Percentiles rank a stretch among this genome's conserved stretches.
phyloP scores from a whole-genome alignment of 2,797 vertebrate genomes.

The Danio albolineatus region DNA sequence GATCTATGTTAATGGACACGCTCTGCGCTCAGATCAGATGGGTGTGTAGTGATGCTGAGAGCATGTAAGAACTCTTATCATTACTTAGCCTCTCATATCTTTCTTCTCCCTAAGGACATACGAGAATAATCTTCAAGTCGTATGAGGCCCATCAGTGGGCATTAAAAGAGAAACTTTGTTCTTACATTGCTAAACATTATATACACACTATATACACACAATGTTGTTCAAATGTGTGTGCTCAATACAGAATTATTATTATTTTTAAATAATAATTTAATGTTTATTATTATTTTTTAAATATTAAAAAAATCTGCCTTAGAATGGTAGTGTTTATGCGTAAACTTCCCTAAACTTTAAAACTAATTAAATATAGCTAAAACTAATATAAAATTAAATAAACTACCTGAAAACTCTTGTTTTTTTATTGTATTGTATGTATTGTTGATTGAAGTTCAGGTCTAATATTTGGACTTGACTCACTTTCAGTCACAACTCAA shows the following conservation, averaged over 20 bases:
- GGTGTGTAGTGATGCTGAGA: slow-evolving; percentile 45
- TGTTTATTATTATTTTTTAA: no score
- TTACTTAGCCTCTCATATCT: slow-evolving; percentile 33
- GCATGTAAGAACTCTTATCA: slow-evolving; percentile 31
- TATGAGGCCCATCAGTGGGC: not conserved
- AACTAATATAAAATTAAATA: no score
- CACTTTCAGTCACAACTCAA: not conserved
- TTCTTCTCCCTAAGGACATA: not conserved
- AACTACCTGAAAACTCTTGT: not conserved
- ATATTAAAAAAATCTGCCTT: no score
- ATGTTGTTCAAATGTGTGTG: not conserved
- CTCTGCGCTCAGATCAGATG: slow-evolving; percentile 26
- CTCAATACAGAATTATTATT: no score
- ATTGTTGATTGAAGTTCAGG: not conserved
- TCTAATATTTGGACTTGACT: no score
- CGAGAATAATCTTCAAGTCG: slow-evolving; percentile 18
- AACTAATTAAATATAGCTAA: no score
- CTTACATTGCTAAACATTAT: not conserved
- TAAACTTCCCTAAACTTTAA: no score
- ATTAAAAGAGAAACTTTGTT: not conserved
- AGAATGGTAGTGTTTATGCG: no score
- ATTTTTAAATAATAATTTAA: no score
- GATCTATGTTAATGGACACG: slow-evolving; percentile 58
- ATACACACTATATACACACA: not conserved
- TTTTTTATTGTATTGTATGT: no score